These are phyloP conservation scores for Lepidostoma basale DNA, from an alignment of 1,140 invertebrate genomes.

Conservation along the genomic window DNA sequence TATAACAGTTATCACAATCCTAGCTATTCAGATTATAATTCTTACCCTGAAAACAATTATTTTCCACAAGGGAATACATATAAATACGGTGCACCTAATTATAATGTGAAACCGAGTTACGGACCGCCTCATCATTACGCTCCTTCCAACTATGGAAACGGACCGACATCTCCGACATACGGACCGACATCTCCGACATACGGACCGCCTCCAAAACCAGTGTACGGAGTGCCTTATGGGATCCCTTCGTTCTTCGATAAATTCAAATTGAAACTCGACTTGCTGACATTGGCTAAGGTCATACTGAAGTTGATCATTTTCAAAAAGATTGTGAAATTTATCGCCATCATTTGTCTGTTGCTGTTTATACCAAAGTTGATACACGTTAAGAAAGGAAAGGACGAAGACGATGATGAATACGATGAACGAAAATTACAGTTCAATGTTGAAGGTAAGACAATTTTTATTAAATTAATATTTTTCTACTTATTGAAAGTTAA, in stretches of 20 bases:
- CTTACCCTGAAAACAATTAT: no score
- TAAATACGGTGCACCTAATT: slow-evolving; percentile 4
- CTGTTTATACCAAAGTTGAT: slow-evolving; percentile 75
- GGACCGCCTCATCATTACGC: slow-evolving; percentile 53
- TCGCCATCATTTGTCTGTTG: slow-evolving; percentile 73
- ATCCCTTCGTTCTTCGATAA: slow-evolving; percentile 64
- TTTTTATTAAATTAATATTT: no score
- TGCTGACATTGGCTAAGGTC: slow-evolving; percentile 74
- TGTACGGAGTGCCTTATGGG: slow-evolving; percentile 60
- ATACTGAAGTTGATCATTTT: slow-evolving; percentile 75
- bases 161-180: slow-evolving; percentile 55
- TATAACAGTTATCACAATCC: slow-evolving; percentile 32
- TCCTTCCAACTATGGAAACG: slow-evolving; percentile 49
- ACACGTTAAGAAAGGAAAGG: slow-evolving; percentile 54
- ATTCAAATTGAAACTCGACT: slow-evolving; percentile 70
- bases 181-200: slow-evolving; percentile 59
- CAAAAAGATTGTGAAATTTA: slow-evolving; percentile 78
- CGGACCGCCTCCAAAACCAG: slow-evolving; percentile 57
- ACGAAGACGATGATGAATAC: slow-evolving; percentile 47
- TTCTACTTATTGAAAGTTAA: no score
- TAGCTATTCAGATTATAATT: no score
- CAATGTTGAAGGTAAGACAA: slow-evolving; percentile 23
- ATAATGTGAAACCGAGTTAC: slow-evolving; percentile 48
- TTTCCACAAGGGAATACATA: slow-evolving; percentile 41
- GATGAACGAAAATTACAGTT: background rate